Evolutionary conservation across 2,888 invertebrate species (phyloP).

Genomic region (Eilema griseolum): DNA sequence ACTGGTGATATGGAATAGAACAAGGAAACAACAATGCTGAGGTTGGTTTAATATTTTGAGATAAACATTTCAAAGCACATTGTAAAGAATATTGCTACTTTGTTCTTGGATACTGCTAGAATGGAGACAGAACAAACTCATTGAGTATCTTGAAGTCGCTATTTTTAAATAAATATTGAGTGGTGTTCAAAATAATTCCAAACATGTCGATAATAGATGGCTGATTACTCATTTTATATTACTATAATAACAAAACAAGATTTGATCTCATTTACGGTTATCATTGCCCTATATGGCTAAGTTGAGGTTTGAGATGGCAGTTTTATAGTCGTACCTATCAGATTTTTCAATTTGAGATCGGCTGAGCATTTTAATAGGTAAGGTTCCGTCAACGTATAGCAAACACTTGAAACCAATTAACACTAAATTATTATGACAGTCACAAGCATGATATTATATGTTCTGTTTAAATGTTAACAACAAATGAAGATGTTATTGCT

Average conservation of each 20-base stretch:
- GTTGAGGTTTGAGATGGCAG: background rate
- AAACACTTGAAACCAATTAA: no score
- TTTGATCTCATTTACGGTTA: background rate
- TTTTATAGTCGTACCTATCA: background rate
- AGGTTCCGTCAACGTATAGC: background rate
- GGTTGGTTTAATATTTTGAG: no score
- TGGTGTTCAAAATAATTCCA: background rate
- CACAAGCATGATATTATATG: background rate
- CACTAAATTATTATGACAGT: background rate
- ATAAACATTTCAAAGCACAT: no score
- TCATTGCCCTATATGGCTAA: no score
- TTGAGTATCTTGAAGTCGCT: background rate
- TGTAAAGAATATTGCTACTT: background rate
- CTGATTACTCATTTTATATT: background rate
- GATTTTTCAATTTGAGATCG: background rate
- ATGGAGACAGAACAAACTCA: no score
- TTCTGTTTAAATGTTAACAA: background rate
- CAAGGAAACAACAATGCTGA: background rate
- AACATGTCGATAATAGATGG: conserved; percentile 2
- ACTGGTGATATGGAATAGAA: background rate
- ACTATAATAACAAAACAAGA: background rate
- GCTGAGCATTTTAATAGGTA: background rate
- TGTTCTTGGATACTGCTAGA: background rate
- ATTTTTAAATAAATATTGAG: background rate
- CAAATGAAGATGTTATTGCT: background rate